phyloP scores from a whole-genome alignment of 2,113 vertebrate genomes.

The Isichthys henryi region DNA sequence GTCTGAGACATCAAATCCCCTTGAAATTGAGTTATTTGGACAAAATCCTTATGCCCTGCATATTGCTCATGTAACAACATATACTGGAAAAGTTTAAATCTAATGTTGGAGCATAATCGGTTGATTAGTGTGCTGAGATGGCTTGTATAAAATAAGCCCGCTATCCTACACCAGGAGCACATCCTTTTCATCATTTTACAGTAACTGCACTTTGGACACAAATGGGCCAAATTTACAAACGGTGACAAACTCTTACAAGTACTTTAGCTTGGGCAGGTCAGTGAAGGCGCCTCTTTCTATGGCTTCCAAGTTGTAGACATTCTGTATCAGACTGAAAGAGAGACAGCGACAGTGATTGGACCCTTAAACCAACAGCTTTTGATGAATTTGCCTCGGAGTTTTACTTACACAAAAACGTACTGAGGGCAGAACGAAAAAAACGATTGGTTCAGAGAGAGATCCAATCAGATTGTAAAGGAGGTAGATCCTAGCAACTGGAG shows the following conservation, averaged over 20 bases:
- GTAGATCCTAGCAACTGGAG: neutral
- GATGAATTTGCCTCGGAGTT: neutral
- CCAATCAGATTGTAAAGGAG: neutral
- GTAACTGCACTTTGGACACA: neutral
- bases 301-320: conserved; percentile 70
- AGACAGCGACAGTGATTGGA: conserved; percentile 23
- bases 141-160: neutral
- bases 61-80: neutral
- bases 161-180: neutral
- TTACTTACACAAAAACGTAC: neutral
- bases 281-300: conserved; percentile 76
- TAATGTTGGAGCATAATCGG: neutral
- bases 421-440: neutral
- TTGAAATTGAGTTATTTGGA: neutral
- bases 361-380: conserved; percentile 3
- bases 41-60: neutral
- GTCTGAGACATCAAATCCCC: neutral
- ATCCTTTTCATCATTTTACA: neutral
- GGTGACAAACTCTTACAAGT: conserved; percentile 66
- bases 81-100: neutral
- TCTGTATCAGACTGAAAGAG: conserved; percentile 69
- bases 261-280: conserved; percentile 76
- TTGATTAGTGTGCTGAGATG: neutral
- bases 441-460: neutral
- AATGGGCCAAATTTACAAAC: neutral